Evolutionary conservation across 2,888 invertebrate species (phyloP).

Genomic region (Apantesis nais): DNA sequence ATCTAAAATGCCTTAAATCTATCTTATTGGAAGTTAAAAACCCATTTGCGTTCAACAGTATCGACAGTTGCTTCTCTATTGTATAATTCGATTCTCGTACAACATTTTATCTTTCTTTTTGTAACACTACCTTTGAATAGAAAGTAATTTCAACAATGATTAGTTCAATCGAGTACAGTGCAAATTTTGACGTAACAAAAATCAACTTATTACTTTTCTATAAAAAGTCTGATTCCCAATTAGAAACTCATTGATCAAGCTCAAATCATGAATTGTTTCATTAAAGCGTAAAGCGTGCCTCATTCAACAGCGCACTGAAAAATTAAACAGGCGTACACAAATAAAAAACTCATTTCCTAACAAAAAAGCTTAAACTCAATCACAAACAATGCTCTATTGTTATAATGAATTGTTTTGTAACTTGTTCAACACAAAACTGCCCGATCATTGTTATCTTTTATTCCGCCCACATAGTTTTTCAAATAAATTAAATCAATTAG

Average conservation of each 20-base stretch:
- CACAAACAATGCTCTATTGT: conserved; percentile 79
- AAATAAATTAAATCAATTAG: conserved; percentile 61
- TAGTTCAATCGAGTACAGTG: conserved; percentile 1
- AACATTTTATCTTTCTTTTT: conserved; percentile 8
- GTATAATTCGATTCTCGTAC: conserved; percentile 1
- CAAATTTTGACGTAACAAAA: background rate
- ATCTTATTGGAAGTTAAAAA: conserved; percentile 14
- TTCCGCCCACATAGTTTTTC: conserved; percentile 73
- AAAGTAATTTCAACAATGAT: conserved; percentile 8
- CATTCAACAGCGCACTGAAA: conserved; percentile 63
- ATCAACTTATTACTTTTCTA: conserved; percentile 13
- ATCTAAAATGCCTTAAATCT: conserved; percentile 13
- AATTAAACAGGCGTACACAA: conserved; percentile 51
- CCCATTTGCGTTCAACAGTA: conserved; percentile 9
- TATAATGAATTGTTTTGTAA: conserved; percentile 76
- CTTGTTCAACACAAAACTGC: conserved; percentile 68
- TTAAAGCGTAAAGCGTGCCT: conserved; percentile 40
- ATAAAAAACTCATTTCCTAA: conserved; percentile 68
- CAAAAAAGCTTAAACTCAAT: conserved; percentile 65
- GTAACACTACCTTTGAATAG: conserved; percentile 8
- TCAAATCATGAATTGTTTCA: conserved; percentile 46
- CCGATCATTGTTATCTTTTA: conserved; percentile 71
- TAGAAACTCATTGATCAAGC: conserved; percentile 37
- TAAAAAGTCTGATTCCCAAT: conserved; percentile 35
- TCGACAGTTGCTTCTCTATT: conserved; percentile 13